Evolutionary conservation across 2,113 vertebrate genomes (phyloP).

Genomic region (Echinops telfairi): DNA sequence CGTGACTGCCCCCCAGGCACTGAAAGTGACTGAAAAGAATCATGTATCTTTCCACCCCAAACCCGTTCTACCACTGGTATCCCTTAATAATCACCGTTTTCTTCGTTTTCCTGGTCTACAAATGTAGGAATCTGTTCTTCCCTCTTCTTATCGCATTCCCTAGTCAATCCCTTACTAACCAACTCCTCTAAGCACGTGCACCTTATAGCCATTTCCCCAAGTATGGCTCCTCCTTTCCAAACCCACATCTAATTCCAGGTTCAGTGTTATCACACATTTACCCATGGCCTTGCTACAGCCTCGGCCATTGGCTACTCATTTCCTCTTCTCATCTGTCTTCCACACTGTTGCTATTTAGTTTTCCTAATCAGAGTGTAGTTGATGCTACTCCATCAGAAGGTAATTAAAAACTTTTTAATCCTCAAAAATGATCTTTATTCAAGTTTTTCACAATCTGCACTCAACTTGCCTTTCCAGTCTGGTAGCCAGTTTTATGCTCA

Average conservation of each 20-base stretch:
- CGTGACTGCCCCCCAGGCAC: conserved; percentile 2
- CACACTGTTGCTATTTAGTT: conserved; percentile 44
- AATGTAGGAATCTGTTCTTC: conserved; percentile 4
- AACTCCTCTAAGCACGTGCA: neutral
- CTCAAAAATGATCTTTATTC: conserved; percentile 4
- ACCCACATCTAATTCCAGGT: too few relatives aligned
- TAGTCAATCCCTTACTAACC: neutral
- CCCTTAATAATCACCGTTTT: neutral
- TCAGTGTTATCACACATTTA: neutral
- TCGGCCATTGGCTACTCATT: neutral
- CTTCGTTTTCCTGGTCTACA: neutral
- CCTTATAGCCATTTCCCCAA: neutral
- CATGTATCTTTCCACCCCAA: conserved; percentile 25
- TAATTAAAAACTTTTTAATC: conserved; percentile 12
- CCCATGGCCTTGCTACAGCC: neutral
- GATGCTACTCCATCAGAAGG: neutral
- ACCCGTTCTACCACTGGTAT: neutral
- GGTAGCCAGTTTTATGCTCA: neutral
- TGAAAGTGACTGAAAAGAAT: conserved; percentile 32
- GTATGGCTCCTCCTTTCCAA: neutral
- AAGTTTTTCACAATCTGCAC: neutral
- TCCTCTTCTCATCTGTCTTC: neutral
- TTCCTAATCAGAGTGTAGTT: conserved; percentile 50
- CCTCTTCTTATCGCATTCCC: neutral
- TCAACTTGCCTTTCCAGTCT: neutral